Percentiles rank a stretch among this genome's conserved stretches.
These are phyloP conservation scores for Brachyhypopomus gauderio DNA, from an alignment of 2,113 vertebrate genomes.

Conservation along the genomic window DNA sequence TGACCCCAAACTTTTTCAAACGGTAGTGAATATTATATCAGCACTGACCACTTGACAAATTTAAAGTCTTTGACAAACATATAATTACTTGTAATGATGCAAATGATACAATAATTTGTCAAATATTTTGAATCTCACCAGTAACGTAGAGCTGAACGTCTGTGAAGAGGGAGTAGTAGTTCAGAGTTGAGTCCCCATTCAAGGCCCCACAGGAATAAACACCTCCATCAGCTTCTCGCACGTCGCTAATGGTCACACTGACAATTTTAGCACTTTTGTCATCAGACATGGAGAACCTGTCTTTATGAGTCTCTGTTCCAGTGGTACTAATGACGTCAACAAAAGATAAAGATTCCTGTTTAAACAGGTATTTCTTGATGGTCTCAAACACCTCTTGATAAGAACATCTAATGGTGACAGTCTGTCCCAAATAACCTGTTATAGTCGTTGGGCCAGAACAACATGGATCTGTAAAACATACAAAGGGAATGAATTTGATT, in stretches of 20 bases:
- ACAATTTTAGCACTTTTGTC: neutral
- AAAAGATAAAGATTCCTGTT: neutral
- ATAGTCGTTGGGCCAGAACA: neutral
- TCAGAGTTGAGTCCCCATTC: neutral
- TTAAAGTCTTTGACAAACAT: neutral
- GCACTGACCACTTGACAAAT: neutral
- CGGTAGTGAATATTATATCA: neutral
- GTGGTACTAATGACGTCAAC: neutral
- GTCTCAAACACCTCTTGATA: neutral
- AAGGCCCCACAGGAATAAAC: neutral
- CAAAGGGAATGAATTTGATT: neutral
- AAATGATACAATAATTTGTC: neutral
- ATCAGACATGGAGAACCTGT: slow-evolving; percentile 7
- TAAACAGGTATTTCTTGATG: neutral
- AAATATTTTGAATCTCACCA: neutral
- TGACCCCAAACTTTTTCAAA: too few relatives aligned
- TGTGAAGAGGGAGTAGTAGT: neutral
- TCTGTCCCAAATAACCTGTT: neutral
- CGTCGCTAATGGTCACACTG: neutral
- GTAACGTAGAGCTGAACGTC: neutral
- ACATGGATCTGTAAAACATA: slow-evolving; percentile 28
- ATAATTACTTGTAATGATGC: too few relatives aligned
- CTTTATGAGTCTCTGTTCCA: neutral
- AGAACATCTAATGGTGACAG: neutral
- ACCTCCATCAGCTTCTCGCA: neutral